Base-by-base conservation (phyloP, 2,888 invertebrate genomes). In the Lepidochrysops patricia region DNA sequence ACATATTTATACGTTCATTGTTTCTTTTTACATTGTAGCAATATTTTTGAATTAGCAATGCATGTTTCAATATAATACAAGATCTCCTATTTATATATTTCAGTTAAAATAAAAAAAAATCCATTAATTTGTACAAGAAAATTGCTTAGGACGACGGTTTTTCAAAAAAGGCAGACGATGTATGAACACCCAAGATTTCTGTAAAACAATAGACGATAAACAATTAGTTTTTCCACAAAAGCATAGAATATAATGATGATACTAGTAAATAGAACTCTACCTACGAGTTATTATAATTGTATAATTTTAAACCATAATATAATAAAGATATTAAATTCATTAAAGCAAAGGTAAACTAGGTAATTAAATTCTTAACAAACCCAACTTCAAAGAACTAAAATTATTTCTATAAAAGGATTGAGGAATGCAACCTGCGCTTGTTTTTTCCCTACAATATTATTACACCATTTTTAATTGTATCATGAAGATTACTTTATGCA, bases 401-500 rank as follows among this genome's bases (percentile, higher is more conserved):
- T 19, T 43, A 43, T 43, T 23, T 23, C 19, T 23, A 23, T 19
- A 23, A 12, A 43, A 43, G 43, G 43, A 43, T 43, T 15, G 19
- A 1, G 43, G 43, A 23, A 43, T 43, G 43, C 43, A 23, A 19
- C 43, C 19, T 43, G 19, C 43, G 43, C 43, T 43, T 43, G 37
- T 43, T 43, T 43, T n/a, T 43, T 43, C 43, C 19, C 43, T 9
- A 19, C 43, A 43, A 43, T 50, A 25, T 50, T 26, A 32, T 12
- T 19, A 29, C 27, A 32, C 29, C 29, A 54, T 29, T 54, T 54
- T 52, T 52, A 29, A 52, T 52, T 52, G 27, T 52, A 52, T 52
- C 52, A 52, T 27, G 52, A 52, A 52, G 26, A 52, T 52, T 52
- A 26, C 52, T 26, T 26, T 52, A 54, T 54, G 54, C 29, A 54